Percentiles rank a stretch among this genome's conserved stretches.
Conservation (phyloP, 2,113 vertebrate species). For the Bubalus kerabau region DNA sequence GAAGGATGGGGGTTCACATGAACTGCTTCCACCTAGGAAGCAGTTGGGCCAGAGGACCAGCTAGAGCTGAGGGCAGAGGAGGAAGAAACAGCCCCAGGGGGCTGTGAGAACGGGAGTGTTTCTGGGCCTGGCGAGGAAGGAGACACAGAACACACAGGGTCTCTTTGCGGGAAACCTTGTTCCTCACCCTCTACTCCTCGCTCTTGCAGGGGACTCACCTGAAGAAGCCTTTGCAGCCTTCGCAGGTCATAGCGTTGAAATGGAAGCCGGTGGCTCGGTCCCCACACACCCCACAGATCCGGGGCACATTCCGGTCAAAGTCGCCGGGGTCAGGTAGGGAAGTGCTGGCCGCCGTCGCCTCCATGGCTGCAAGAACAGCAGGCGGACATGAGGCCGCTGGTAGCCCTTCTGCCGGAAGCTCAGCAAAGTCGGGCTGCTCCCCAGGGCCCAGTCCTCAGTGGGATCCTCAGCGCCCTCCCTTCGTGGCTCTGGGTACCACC, state of each 20-base stretch:
- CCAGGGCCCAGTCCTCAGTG: background rate
- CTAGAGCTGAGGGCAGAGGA: background rate
- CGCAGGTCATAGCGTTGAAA: constrained; percentile 99
- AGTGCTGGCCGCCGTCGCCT: constrained; percentile 84
- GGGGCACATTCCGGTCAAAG: constrained; percentile 87
- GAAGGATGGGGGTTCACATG: background rate
- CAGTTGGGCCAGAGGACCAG: background rate
- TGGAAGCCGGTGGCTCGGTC: constrained; percentile 96
- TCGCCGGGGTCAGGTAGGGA: constrained; percentile 85
- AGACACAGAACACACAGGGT: background rate
- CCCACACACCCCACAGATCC: constrained; percentile 96
- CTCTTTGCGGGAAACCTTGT: background rate
- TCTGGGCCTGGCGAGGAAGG: background rate
- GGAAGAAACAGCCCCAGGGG: background rate
- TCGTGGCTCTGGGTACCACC: background rate
- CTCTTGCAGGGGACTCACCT: constrained; percentile 77
- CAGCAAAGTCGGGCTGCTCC: background rate
- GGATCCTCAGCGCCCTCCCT: background rate
- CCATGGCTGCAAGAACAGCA: constrained; percentile 80
- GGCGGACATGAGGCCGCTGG: background rate
- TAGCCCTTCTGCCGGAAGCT: background rate
- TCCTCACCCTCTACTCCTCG: background rate
- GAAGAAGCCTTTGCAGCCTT: constrained; percentile 99
- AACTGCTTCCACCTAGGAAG: background rate
- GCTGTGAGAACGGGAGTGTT: background rate